These are phyloP conservation scores for Phenacoccus solenopsis DNA, from an alignment of 1,140 invertebrate species.

Conservation along the genomic window DNA sequence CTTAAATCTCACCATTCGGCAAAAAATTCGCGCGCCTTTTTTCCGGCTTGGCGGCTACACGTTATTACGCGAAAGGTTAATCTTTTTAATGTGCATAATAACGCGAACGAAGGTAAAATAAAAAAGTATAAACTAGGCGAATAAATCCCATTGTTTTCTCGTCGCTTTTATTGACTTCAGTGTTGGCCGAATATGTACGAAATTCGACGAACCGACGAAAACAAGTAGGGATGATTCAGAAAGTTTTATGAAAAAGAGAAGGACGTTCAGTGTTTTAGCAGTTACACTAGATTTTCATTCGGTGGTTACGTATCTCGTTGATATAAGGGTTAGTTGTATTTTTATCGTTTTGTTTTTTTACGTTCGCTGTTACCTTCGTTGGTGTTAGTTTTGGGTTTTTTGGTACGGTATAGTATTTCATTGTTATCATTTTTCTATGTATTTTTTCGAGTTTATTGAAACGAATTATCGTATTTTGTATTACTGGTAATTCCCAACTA, in stretches of 20 bases:
- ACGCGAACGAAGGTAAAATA: background rate
- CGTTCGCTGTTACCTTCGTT: background rate
- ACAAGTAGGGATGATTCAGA: conserved; percentile 1
- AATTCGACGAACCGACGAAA: background rate
- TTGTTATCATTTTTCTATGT: too few species aligned
- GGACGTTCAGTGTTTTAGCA: background rate
- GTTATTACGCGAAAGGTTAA: conserved; percentile 1
- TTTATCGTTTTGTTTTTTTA: background rate
- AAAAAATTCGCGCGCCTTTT: too few species aligned
- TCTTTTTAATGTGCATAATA: too few species aligned
- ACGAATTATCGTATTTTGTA: too few species aligned
- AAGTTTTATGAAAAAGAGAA: background rate
- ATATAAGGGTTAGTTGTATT: background rate
- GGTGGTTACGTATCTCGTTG: background rate
- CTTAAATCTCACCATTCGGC: too few species aligned
- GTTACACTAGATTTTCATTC: background rate
- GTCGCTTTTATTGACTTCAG: background rate
- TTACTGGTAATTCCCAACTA: too few species aligned
- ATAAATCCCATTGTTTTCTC: background rate
- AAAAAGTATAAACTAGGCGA: background rate
- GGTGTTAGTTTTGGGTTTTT: background rate
- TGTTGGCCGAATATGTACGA: background rate
- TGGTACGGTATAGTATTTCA: background rate
- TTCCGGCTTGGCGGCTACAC: too few species aligned
- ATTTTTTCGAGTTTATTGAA: too few species aligned